Evolutionary conservation across 2,113 vertebrate genomes (phyloP).

Genomic region (Marmota monax): DNA sequence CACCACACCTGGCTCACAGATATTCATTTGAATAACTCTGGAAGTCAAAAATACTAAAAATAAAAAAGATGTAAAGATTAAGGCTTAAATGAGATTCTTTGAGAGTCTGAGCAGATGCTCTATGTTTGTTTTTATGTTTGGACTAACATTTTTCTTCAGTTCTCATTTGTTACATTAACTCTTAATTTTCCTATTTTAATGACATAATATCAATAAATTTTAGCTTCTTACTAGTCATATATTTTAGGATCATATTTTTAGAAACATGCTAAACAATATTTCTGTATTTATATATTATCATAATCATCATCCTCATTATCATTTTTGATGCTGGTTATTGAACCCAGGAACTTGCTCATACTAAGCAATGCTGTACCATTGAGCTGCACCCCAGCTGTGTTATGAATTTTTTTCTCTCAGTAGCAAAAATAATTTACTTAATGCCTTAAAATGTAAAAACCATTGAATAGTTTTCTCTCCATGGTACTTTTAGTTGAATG

Average conservation of each 20-base stretch:
- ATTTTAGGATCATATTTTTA: neutral
- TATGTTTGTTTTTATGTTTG: neutral
- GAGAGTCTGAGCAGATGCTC: neutral
- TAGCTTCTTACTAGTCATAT: neutral
- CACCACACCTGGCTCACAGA: no score
- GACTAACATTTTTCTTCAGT: neutral
- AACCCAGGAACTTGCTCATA: neutral
- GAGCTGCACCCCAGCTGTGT: neutral
- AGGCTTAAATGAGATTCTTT: neutral
- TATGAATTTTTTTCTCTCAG: conserved; percentile 20
- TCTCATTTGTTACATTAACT: neutral
- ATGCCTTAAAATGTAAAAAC: neutral
- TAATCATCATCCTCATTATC: no score
- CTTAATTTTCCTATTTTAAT: conserved; percentile 8
- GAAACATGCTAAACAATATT: conserved; percentile 8
- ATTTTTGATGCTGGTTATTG: neutral
- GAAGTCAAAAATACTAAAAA: neutral
- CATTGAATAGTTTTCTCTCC: neutral
- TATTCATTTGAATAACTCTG: neutral
- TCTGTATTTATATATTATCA: neutral
- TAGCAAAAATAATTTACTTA: conserved; percentile 14
- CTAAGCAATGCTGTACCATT: neutral
- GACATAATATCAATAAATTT: neutral
- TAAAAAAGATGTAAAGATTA: neutral
- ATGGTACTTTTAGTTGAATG: conserved; percentile 30